Conservation (phyloP, 1,140 invertebrate species). For the Macrocentrus cingulum region DNA sequence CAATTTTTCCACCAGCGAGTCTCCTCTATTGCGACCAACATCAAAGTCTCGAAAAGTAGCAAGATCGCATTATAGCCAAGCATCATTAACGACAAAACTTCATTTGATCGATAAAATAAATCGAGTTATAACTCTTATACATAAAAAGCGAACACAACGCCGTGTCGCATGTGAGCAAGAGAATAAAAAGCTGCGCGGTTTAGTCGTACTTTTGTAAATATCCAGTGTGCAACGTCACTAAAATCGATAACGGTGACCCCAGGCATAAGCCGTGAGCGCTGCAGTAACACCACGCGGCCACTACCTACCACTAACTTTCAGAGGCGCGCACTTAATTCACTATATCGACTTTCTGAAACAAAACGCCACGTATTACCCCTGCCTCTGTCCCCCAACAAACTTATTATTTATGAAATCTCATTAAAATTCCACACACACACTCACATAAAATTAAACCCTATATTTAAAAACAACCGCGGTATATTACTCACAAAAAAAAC, state of each 20-base stretch:
- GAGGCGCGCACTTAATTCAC: constrained; percentile 30
- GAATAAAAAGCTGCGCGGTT: constrained; percentile 1
- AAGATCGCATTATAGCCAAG: too few species aligned
- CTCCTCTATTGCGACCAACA: too few species aligned
- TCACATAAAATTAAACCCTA: not conserved
- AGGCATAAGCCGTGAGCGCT: constrained; percentile 25
- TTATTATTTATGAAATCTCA: not conserved
- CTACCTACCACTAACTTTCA: constrained; percentile 23
- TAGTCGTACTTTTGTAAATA: constrained; percentile 24
- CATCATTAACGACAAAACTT: too few species aligned
- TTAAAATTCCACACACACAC: not conserved
- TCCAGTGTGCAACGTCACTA: constrained; percentile 32
- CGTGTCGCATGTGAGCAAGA: constrained; percentile 16
- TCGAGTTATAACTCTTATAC: too few species aligned
- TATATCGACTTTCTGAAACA: constrained; percentile 27
- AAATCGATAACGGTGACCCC: constrained; percentile 30
- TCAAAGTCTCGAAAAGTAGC: too few species aligned
- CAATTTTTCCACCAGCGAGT: too few species aligned
- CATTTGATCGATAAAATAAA: too few species aligned
- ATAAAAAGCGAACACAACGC: too few species aligned
- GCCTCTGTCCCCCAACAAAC: not conserved
- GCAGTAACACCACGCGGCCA: constrained; percentile 24
- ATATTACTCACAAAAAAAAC: too few species aligned
- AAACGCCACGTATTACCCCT: constrained; percentile 21
- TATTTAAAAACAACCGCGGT: too few species aligned